Conservation (phyloP, 2,797 vertebrate species). For the Moxostoma hubbsi region DNA sequence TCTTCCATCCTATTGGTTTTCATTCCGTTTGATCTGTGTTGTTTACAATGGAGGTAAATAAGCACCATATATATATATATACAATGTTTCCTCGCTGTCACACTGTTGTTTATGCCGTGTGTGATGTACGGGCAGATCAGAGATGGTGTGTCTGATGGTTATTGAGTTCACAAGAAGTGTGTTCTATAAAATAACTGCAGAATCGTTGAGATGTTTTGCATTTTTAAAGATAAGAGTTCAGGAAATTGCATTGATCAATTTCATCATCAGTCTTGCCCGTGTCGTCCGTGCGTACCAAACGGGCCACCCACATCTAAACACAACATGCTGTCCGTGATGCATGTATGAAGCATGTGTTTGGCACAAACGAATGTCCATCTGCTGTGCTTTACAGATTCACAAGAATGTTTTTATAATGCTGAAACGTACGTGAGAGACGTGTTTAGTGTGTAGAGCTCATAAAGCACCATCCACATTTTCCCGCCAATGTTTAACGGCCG, state of each 20-base stretch:
- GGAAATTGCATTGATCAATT: constrained; percentile 24
- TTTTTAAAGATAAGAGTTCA: neutral
- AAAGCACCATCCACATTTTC: constrained; percentile 27
- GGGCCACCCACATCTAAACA: constrained; percentile 48
- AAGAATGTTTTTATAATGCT: constrained; percentile 31
- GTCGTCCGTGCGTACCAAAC: constrained; percentile 26
- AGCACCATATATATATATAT: neutral
- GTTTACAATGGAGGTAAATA: constrained; percentile 12
- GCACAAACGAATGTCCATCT: constrained; percentile 10
- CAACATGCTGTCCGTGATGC: neutral
- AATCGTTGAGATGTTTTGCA: too few relatives aligned
- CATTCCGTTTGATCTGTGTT: neutral
- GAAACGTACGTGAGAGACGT: neutral
- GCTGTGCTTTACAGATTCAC: constrained; percentile 36
- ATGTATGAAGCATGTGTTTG: constrained; percentile 28
- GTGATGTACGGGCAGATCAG: constrained; percentile 6
- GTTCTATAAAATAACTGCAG: too few relatives aligned
- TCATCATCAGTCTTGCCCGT: constrained; percentile 33
- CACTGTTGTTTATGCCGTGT: neutral
- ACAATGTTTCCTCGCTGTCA: neutral
- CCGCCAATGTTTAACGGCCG: constrained; percentile 12
- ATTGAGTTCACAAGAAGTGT: constrained; percentile 10
- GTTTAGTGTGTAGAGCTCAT: neutral
- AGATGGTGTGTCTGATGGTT: neutral
- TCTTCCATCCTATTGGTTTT: too few relatives aligned